These are phyloP conservation scores for Drosophila tristis DNA, from an alignment of 1,140 invertebrate genomes.

Conservation along the genomic window DNA sequence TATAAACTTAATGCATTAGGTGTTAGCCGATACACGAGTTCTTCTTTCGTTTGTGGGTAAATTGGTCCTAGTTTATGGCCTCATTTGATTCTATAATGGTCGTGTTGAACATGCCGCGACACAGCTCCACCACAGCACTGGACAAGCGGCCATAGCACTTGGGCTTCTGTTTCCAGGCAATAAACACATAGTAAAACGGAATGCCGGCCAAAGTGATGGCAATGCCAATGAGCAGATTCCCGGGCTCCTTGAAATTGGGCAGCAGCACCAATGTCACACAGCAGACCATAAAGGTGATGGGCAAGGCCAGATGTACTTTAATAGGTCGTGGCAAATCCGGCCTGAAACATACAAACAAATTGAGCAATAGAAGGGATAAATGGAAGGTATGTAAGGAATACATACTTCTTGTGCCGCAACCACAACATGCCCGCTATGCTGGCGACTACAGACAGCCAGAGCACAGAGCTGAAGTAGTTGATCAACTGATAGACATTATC, in stretches of 20 bases:
- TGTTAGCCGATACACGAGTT: background rate
- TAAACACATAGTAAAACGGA: constrained; percentile 95
- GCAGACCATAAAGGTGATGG: constrained; percentile 93
- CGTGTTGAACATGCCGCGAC: constrained; percentile 79
- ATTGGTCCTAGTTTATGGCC: constrained; percentile 46
- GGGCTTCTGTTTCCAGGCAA: constrained; percentile 93
- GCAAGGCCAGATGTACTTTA: constrained; percentile 91
- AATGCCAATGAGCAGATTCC: constrained; percentile 93
- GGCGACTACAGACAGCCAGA: constrained; percentile 91
- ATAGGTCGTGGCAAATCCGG: constrained; percentile 93
- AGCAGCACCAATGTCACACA: constrained; percentile 93
- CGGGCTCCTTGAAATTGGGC: constrained; percentile 91
- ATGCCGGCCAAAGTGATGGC: constrained; percentile 94
- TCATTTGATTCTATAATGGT: constrained; percentile 78
- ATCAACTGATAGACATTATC: constrained; percentile 90
- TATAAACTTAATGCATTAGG: constrained; percentile 52
- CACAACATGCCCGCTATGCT: constrained; percentile 92
- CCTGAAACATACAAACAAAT: constrained; percentile 40
- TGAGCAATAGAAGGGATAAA: background rate
- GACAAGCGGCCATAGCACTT: constrained; percentile 63
- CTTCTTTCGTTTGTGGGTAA: background rate
- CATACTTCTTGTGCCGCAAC: constrained; percentile 87
- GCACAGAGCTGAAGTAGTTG: constrained; percentile 91
- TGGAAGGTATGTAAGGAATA: background rate
- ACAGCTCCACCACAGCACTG: constrained; percentile 66